Base-by-base conservation (phyloP, 2,888 invertebrate genomes). In the Lasioglossum zephyrum region DNA sequence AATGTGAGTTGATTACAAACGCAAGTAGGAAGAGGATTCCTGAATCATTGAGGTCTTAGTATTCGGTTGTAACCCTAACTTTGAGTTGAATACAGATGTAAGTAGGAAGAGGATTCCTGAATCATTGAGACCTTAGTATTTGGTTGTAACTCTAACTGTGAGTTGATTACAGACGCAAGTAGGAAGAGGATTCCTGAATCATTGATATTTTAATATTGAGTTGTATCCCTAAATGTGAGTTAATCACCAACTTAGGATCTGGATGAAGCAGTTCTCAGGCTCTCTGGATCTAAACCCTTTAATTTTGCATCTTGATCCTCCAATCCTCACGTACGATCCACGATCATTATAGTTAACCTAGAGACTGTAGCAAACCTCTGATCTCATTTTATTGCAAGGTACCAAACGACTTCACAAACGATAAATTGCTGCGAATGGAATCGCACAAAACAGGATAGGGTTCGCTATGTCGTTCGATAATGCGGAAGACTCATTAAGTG, bases 401-500 rank as follows among this genome's bases (percentile, higher is more conserved):
- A 53, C 8, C 8, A 3, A 53, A 53, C 8, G n/a, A 1, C 13
- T 26, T 60, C 13, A 13, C 8, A 5, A 13, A 31, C n/a, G 4
- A 41, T 75, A 26, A 41, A 60, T 63, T 31, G 41, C 26, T 8
- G 26, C 9, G 41, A 75, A 60, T 44, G 41, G 8, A 60, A 75
- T 60, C n/a, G n/a, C 60, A 8, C 0, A 9, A 39, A 18, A 8
- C 26, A 11, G 18, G 60, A 60, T 60, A 44, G 41, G 75, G 36
- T 69, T 31, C n/a, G 1, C 8, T 70, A 18, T 22, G 39, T 26
- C 18, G 53, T 18, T 70, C 53, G n/a, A 53, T 57, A 78, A 53
- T 57, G 60, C 75, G 60, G 26, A 39, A 22, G 60, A 72, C 41
- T 70, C 26, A 53, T 53, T 53, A 78, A 72, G 18, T 39, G 70